phyloP scores from a whole-genome alignment of 1,140 invertebrate genomes.

The Camponotus pennsylvanicus region DNA sequence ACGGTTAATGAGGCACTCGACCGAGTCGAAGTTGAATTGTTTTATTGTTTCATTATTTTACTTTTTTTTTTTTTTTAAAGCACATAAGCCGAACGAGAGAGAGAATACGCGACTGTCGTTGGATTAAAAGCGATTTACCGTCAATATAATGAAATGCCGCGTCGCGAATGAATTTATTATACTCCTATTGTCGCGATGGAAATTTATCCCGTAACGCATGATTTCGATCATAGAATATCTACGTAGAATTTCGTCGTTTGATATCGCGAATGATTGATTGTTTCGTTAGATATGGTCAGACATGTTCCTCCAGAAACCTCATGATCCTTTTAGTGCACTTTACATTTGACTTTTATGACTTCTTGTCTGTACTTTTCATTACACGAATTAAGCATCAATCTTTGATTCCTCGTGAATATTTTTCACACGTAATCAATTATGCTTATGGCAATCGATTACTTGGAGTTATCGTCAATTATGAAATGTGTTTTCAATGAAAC shows the following conservation, averaged over 20 bases:
- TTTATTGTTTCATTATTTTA: conserved; percentile 28
- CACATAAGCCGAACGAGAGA: background rate
- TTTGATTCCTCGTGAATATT: background rate
- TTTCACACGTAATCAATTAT: conserved; percentile 4
- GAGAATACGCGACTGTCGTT: background rate
- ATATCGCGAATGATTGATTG: conserved; percentile 25
- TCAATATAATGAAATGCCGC: background rate
- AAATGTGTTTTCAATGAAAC: background rate
- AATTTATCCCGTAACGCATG: conserved; percentile 11
- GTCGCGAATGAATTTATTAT: conserved; percentile 4
- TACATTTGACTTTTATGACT: background rate
- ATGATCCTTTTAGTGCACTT: background rate
- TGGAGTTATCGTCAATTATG: conserved; percentile 17
- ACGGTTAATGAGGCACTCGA: conserved; percentile 40
- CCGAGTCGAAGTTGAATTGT: background rate
- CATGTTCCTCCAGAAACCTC: background rate
- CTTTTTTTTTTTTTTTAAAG: conserved; percentile 21
- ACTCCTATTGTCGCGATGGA: background rate
- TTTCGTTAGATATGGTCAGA: background rate
- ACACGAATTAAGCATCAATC: background rate
- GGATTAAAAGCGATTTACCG: background rate
- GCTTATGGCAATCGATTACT: conserved; percentile 4
- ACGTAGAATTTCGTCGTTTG: background rate
- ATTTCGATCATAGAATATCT: background rate
- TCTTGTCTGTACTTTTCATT: background rate